Conservation (phyloP, 2,797 vertebrate species). For the Myotis planiceps region DNA sequence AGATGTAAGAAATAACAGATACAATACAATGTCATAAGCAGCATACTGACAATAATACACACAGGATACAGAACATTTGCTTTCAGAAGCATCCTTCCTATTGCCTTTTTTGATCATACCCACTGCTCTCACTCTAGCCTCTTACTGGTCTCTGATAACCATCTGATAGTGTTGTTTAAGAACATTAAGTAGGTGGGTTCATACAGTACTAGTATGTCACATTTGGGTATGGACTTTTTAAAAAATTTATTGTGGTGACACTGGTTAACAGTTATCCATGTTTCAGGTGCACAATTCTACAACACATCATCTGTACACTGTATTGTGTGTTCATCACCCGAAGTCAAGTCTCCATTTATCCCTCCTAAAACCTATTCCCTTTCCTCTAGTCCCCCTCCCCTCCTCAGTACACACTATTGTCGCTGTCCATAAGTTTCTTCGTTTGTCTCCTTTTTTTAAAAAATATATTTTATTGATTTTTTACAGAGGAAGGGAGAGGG, state of each 20-base stretch:
- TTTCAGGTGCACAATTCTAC: not conserved
- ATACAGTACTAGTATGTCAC: not conserved
- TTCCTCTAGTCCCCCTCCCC: not conserved
- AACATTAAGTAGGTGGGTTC: not conserved
- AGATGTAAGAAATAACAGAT: not conserved
- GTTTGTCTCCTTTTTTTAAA: no score
- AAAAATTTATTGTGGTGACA: not conserved
- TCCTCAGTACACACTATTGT: not conserved
- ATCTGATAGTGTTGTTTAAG: not conserved
- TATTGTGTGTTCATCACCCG: not conserved
- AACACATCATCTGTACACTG: not conserved
- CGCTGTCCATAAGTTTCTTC: not conserved
- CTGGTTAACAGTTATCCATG: not conserved
- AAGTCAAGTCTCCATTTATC: not conserved
- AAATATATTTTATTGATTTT: no score
- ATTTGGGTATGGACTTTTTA: not conserved
- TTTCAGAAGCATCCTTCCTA: not conserved
- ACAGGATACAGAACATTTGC: not conserved
- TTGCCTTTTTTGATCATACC: not conserved
- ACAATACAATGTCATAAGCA: not conserved
- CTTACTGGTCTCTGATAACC: not conserved
- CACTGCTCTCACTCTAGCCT: not conserved
- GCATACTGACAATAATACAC: not conserved
- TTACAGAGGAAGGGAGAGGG: no score
- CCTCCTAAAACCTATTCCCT: not conserved